Evolutionary conservation across 2,113 vertebrate genomes (phyloP).

Genomic region (Anthoscopus minutus): DNA sequence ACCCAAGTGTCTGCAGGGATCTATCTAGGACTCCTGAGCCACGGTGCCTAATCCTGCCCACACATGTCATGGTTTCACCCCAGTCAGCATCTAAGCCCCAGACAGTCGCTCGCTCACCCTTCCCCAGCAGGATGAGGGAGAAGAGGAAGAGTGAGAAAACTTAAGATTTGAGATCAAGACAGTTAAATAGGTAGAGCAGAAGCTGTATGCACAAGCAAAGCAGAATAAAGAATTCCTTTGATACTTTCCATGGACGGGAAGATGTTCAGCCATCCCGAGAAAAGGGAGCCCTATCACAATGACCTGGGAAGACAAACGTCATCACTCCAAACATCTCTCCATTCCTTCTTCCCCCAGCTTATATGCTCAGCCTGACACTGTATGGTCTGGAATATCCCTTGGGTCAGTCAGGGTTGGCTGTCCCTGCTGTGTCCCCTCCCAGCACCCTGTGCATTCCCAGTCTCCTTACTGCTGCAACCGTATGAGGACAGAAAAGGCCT

Average conservation of each 20-base stretch:
- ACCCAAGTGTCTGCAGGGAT: background rate
- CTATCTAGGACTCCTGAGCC: background rate
- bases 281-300: background rate
- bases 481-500: background rate
- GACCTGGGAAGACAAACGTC: background rate
- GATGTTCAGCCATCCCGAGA: background rate
- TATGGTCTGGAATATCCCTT: background rate
- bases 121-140: background rate
- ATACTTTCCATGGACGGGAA: background rate
- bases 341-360: background rate
- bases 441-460: background rate
- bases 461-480: background rate
- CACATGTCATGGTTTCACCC: background rate
- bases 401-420: background rate
- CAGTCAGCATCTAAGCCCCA: background rate
- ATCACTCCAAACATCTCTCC: background rate
- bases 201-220: background rate
- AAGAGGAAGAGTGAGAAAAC: background rate
- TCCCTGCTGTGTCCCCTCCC: background rate
- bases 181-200: background rate
- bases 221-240: background rate
- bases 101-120: rapidly evolving
- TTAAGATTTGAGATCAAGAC: background rate
- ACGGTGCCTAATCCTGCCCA: background rate
- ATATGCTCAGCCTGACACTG: background rate